These are phyloP conservation scores for Enteromius afrohamiltoni DNA, from an alignment of 2,797 vertebrate species.

Conservation along the genomic window DNA sequence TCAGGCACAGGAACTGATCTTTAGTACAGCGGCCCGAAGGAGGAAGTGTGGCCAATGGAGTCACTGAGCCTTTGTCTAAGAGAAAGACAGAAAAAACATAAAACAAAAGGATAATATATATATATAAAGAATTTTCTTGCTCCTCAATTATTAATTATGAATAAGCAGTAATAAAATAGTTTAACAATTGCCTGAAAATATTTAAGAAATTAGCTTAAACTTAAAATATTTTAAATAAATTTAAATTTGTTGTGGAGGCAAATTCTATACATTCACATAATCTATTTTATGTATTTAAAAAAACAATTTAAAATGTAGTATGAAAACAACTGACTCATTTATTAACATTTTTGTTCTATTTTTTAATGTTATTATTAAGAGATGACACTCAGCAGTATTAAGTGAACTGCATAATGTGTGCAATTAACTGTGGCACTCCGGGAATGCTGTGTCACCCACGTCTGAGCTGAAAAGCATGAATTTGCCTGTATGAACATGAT, in stretches of 20 bases:
- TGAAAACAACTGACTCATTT: neutral
- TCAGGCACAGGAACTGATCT: constrained; percentile 87
- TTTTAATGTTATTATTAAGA: neutral
- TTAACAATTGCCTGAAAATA: neutral
- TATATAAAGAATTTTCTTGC: neutral
- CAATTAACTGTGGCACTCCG: neutral
- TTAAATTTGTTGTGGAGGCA: neutral
- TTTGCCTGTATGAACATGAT: neutral
- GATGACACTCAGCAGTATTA: neutral
- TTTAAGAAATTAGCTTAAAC: neutral
- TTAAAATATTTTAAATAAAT: neutral
- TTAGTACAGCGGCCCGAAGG: constrained; percentile 77
- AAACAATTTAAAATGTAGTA: neutral
- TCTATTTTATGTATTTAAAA: neutral
- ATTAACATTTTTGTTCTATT: neutral
- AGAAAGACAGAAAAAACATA: neutral
- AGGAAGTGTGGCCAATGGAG: constrained; percentile 64
- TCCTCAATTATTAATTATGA: neutral
- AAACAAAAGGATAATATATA: neutral
- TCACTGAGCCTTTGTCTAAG: constrained; percentile 64
- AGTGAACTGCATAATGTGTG: neutral
- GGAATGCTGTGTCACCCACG: neutral
- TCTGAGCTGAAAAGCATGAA: neutral
- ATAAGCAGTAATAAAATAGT: neutral
- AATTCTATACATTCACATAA: neutral